These are phyloP conservation scores for Hydropotes inermis DNA, from an alignment of 2,113 vertebrate genomes.

Conservation along the genomic window DNA sequence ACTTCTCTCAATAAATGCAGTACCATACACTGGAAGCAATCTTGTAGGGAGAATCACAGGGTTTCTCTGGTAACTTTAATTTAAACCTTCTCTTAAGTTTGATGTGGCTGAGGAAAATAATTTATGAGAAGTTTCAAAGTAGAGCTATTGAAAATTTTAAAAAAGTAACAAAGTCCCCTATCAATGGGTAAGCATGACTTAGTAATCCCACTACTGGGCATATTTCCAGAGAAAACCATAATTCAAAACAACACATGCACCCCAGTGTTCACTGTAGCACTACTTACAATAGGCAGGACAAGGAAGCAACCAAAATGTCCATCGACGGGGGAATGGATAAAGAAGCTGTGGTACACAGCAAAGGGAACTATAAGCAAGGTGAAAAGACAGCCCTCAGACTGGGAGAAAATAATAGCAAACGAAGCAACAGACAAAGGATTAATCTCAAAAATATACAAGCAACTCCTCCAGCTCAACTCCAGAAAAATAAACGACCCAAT, in stretches of 20 bases:
- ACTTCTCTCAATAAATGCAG: not conserved
- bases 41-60: too few species aligned
- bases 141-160: not conserved
- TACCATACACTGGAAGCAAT: too few species aligned
- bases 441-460: too few species aligned
- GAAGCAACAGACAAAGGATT: too few species aligned
- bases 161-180: not conserved
- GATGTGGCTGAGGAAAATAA: too few species aligned
- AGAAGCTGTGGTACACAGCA: rapidly evolving
- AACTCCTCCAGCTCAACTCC: too few species aligned
- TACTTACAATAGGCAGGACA: not conserved
- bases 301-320: not conserved
- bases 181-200: not conserved
- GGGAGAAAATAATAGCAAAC: too few species aligned
- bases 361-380: too few species aligned
- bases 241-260: not conserved
- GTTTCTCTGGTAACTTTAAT: too few species aligned
- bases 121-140: not conserved
- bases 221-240: not conserved
- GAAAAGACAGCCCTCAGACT: too few species aligned
- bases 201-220: not conserved
- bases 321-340: not conserved
- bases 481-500: too few species aligned
- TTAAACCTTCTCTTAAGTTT: too few species aligned
- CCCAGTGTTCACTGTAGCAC: not conserved